A percentile compares a stretch with the other conserved stretches of the same genome.
These are phyloP conservation scores for Ceratosolen solmsi DNA, from an alignment of 1,140 invertebrate species.

Conservation along the genomic window DNA sequence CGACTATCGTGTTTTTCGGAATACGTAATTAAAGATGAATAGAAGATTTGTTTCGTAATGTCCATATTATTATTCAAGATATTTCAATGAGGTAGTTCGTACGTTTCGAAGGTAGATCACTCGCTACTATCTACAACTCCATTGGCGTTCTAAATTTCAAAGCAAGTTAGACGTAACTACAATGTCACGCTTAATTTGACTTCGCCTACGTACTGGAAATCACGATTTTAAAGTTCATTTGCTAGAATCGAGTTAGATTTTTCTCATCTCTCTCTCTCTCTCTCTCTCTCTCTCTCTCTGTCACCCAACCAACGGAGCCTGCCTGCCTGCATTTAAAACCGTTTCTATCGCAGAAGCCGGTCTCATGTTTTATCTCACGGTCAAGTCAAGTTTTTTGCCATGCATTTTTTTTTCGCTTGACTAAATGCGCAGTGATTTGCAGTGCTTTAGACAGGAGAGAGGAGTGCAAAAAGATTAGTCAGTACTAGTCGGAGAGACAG, in stretches of 20 bases:
- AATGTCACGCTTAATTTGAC: background rate
- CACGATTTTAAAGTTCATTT: background rate
- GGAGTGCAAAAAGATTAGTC: background rate
- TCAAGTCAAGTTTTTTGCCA: background rate
- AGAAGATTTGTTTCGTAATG: background rate
- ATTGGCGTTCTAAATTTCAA: background rate
- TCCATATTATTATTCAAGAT: background rate
- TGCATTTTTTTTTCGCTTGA: no score
- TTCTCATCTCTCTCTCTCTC: background rate
- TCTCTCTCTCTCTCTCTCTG: background rate
- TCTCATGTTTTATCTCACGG: background rate
- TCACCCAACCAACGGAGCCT: background rate
- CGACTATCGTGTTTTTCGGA: background rate
- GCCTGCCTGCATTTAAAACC: background rate
- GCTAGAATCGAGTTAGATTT: background rate
- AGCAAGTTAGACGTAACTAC: background rate
- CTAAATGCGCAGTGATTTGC: no score
- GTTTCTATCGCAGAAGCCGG: background rate
- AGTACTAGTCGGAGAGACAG: background rate
- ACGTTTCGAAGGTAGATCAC: background rate
- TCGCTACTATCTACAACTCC: background rate
- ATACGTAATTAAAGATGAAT: background rate
- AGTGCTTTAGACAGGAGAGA: background rate
- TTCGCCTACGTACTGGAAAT: background rate
- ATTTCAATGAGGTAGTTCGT: background rate